These are phyloP conservation scores for Brenthis daphne DNA, from an alignment of 2,888 invertebrate species.

Conservation along the genomic window DNA sequence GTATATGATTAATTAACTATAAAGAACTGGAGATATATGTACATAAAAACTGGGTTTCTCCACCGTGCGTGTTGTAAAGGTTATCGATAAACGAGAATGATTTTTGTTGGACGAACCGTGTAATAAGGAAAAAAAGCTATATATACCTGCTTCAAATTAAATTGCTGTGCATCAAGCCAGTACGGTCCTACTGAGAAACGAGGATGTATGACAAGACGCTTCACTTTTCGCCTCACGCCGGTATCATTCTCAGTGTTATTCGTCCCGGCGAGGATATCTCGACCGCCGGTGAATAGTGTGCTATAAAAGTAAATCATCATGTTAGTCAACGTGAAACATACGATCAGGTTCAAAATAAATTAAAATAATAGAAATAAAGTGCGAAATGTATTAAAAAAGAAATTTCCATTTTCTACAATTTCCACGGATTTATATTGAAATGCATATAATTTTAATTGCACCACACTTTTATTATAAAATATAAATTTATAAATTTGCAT, in stretches of 20 bases:
- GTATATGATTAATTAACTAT: no score
- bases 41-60: background rate
- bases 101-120: background rate
- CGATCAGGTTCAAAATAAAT: no score
- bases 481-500: background rate
- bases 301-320: conserved; percentile 28
- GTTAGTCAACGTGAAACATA: background rate
- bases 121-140: background rate
- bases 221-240: conserved; percentile 56
- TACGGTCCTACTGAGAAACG: conserved; percentile 73
- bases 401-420: no score
- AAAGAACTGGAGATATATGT: background rate
- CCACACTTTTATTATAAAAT: conserved; percentile 4
- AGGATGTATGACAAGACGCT: conserved; percentile 66
- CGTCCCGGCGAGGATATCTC: conserved; percentile 58
- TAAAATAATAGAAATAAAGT: no score
- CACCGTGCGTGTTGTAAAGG: no score
- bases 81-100: no score
- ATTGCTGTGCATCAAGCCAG: conserved; percentile 61
- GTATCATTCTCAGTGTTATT: conserved; percentile 58
- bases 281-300: conserved; percentile 42
- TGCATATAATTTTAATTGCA: background rate
- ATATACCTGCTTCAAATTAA: conserved; percentile 45
- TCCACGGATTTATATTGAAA: no score
- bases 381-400: no score